Conservation (phyloP, 2,113 vertebrate genomes). For the Lophius piscatorius region DNA sequence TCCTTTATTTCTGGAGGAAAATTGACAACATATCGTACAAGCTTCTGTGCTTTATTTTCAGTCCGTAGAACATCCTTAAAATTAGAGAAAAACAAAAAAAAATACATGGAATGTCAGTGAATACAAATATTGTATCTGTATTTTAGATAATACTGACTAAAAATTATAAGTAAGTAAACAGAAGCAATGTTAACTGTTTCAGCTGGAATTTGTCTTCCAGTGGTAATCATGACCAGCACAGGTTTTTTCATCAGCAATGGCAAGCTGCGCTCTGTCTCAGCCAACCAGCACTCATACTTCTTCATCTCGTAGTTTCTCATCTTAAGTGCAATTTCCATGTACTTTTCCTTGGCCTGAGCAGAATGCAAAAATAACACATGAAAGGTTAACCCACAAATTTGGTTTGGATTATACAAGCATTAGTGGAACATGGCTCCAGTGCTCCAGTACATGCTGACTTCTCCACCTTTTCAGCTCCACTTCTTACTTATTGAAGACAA, state of each 20-base stretch:
- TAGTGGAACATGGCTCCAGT: no score
- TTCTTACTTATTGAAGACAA: no score
- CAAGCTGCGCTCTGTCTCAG: slow-evolving; percentile 68
- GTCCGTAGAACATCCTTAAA: slow-evolving; percentile 15
- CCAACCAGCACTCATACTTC: slow-evolving; percentile 83
- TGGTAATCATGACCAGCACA: slow-evolving; percentile 71
- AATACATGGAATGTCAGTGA: neutral
- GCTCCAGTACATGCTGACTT: no score
- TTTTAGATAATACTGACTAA: neutral
- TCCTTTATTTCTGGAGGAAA: slow-evolving; percentile 84
- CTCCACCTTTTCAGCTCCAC: no score
- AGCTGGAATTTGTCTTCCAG: slow-evolving; percentile 14
- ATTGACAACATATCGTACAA: slow-evolving; percentile 77
- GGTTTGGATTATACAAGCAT: neutral
- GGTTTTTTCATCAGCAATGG: slow-evolving; percentile 82
- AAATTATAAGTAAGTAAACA: neutral
- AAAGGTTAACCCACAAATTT: neutral
- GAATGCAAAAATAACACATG: slow-evolving; percentile 15
- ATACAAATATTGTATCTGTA: neutral
- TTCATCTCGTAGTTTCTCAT: slow-evolving; percentile 83
- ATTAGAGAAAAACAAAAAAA: slow-evolving; percentile 5
- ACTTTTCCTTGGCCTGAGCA: slow-evolving; percentile 84
- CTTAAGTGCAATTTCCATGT: slow-evolving; percentile 77
- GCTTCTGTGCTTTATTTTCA: slow-evolving; percentile 39
- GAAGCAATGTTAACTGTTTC: slow-evolving; percentile 56